Conservation (phyloP, 2,888 invertebrate genomes). For the Epinotia ramella region DNA sequence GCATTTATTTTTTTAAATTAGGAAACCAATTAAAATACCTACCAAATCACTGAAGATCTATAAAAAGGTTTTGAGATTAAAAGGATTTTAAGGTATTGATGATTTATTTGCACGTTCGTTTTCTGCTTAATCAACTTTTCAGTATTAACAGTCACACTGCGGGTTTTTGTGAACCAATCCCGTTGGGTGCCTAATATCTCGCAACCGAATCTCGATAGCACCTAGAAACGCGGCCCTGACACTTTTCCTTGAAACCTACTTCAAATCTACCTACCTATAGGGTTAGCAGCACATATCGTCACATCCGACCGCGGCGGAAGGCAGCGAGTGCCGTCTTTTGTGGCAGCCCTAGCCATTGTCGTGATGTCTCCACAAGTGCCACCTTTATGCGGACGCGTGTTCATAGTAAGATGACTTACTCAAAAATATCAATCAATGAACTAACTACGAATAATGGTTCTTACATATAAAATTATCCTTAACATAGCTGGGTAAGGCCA, state of each 20-base stretch:
- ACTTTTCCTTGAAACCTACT: conserved; percentile 20
- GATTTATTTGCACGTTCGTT: too few relatives aligned
- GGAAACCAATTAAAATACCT: too few relatives aligned
- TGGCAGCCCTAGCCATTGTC: conserved; percentile 62
- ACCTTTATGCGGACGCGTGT: conserved; percentile 58
- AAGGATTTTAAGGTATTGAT: too few relatives aligned
- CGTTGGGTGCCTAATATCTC: not conserved
- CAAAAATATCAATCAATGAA: not conserved
- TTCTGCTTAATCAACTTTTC: too few relatives aligned
- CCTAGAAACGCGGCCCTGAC: not conserved
- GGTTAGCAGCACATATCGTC: conserved; percentile 16
- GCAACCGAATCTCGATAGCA: not conserved
- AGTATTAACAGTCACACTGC: not conserved
- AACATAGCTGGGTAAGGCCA: too few relatives aligned
- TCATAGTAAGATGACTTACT: conserved; percentile 49
- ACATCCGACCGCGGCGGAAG: conserved; percentile 52
- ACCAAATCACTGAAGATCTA: too few relatives aligned
- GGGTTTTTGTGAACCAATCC: not conserved
- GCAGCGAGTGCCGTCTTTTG: conserved; percentile 59
- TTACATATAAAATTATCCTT: too few relatives aligned
- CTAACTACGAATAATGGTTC: too few relatives aligned
- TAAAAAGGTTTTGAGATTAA: too few relatives aligned
- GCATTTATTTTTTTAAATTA: too few relatives aligned
- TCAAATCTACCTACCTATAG: conserved; percentile 22
- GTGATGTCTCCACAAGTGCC: conserved; percentile 62